Conservation (phyloP, 2,888 invertebrate species). For the Stictocephala bisonia region DNA sequence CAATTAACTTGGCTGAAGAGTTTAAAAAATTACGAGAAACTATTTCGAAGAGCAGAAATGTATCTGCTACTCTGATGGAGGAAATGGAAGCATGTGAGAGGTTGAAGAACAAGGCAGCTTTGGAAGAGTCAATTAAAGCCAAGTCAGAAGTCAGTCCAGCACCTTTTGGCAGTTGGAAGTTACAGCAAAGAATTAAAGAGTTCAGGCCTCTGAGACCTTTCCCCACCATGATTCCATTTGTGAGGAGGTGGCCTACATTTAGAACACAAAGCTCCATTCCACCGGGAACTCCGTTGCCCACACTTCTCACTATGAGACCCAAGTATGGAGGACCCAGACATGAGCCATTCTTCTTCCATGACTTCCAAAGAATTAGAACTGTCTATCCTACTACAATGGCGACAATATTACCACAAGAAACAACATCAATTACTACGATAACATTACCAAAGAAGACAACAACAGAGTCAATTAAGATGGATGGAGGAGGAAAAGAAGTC, state of each 20-base stretch:
- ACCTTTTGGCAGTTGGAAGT: neutral
- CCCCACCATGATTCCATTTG: slow-evolving; percentile 15
- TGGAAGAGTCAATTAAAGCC: neutral
- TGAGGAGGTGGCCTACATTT: slow-evolving; percentile 15
- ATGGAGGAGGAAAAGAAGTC: too few species aligned
- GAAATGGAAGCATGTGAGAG: slow-evolving; percentile 16
- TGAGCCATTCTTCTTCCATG: slow-evolving; percentile 23
- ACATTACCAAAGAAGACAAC: too few species aligned
- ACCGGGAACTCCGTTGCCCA: neutral
- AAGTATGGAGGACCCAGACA: slow-evolving; percentile 18
- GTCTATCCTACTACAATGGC: neutral
- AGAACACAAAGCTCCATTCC: neutral
- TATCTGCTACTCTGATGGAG: slow-evolving; percentile 1
- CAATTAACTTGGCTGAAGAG: neutral
- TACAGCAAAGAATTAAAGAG: slow-evolving; percentile 21
- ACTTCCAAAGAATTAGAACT: slow-evolving; percentile 8
- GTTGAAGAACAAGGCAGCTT: neutral
- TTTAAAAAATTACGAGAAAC: slow-evolving; percentile 21
- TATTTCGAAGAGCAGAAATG: slow-evolving; percentile 10
- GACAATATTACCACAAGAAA: too few species aligned
- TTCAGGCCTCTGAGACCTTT: neutral
- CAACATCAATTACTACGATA: too few species aligned
- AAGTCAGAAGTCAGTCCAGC: neutral
- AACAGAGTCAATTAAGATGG: too few species aligned
- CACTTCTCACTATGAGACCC: slow-evolving; percentile 20